phyloP scores from a whole-genome alignment of 2,113 vertebrate species.

The Rhabdornis inornatus region DNA sequence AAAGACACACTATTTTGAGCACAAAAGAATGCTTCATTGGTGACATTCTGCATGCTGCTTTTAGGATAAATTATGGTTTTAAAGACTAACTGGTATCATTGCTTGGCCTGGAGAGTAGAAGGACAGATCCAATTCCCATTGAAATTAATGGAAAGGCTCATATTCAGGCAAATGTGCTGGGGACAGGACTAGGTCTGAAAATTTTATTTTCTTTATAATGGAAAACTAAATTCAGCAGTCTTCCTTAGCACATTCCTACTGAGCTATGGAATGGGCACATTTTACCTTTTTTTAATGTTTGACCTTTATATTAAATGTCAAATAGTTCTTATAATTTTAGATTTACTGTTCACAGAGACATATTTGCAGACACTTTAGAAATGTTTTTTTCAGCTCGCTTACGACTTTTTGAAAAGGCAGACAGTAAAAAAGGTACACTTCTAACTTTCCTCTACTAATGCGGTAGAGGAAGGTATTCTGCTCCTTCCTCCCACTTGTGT shows the following conservation, averaged over 20 bases:
- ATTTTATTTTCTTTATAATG: background rate
- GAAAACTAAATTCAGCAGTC: background rate
- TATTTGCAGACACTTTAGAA: background rate
- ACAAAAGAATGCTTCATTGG: background rate
- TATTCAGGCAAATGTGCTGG: background rate
- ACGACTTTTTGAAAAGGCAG: background rate
- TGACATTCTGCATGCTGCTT: background rate
- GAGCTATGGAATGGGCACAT: background rate
- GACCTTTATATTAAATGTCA: slow-evolving; percentile 5
- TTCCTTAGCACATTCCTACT: background rate
- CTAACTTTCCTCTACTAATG: background rate
- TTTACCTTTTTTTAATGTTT: background rate
- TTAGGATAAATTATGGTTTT: background rate
- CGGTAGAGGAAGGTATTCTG: background rate
- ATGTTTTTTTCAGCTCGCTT: background rate
- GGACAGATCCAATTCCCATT: background rate
- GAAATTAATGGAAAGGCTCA: background rate
- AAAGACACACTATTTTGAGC: background rate
- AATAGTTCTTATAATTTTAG: background rate
- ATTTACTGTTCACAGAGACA: background rate
- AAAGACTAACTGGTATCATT: background rate
- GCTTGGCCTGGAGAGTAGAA: background rate
- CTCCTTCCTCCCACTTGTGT: background rate
- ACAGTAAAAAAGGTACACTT: background rate
- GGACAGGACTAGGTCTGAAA: background rate